phyloP scores from a whole-genome alignment of 2,113 vertebrate species.

The Ophiodon elongatus region DNA sequence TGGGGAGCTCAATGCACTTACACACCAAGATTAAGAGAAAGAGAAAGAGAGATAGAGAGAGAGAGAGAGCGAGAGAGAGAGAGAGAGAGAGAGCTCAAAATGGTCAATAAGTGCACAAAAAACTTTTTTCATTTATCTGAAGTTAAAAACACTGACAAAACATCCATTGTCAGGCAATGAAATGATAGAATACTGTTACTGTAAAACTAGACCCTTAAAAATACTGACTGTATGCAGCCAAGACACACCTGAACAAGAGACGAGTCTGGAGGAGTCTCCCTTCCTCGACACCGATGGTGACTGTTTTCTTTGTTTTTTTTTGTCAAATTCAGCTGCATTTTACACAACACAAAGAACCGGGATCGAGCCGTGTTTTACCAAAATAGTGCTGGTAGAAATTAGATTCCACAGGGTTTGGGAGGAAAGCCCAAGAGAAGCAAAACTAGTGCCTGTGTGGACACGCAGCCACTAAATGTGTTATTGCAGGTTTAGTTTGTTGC shows the following conservation, averaged over 20 bases:
- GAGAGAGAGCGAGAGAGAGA: conserved; percentile 79
- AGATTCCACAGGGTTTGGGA: background rate
- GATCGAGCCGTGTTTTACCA: background rate
- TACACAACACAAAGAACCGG: conserved; percentile 18
- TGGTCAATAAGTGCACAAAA: conserved; percentile 95
- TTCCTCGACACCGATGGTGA: background rate
- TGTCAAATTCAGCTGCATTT: conserved; percentile 34
- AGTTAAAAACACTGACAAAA: conserved; percentile 92
- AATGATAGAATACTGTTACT: conserved; percentile 93
- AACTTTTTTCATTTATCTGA: conserved; percentile 85
- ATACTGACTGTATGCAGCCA: conserved; percentile 81
- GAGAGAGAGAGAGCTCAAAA: conserved; percentile 90
- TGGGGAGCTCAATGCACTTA: conserved; percentile 92
- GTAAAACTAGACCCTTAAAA: conserved; percentile 91
- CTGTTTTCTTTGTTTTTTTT: background rate
- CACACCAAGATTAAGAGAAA: conserved; percentile 87
- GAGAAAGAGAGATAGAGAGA: conserved; percentile 74
- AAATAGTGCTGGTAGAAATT: background rate
- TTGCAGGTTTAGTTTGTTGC: background rate
- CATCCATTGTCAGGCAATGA: conserved; percentile 93
- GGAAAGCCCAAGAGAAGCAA: background rate
- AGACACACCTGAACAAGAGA: conserved; percentile 87
- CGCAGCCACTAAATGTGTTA: background rate
- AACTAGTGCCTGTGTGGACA: background rate
- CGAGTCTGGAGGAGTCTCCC: conserved; percentile 70